A percentile compares a stretch with the other conserved stretches of the same genome.
phyloP scores from a whole-genome alignment of 2,888 invertebrate species.

The Netelia virgata region DNA sequence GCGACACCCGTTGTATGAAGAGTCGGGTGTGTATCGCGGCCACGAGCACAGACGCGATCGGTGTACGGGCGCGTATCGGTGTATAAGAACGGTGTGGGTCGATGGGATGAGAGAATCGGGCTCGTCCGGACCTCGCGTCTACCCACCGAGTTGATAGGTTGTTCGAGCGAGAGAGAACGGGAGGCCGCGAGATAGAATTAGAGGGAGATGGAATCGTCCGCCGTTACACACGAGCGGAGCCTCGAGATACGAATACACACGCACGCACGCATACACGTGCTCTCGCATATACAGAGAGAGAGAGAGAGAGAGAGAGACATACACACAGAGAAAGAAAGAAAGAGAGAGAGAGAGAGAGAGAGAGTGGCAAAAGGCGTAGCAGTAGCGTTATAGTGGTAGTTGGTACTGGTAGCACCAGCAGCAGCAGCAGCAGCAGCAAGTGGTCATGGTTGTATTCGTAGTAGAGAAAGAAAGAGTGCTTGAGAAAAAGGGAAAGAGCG shows the following conservation, averaged over 20 bases:
- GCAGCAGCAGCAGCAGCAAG: conserved; percentile 51
- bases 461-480: conserved; percentile 60
- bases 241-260: conserved; percentile 43
- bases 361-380: conserved; percentile 64
- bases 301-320: conserved; percentile 62
- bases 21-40: conserved; percentile 78
- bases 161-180: conserved; percentile 80
- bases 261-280: conserved; percentile 16
- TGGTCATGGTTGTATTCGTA: conserved; percentile 57
- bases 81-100: conserved; percentile 83
- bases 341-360: conserved; percentile 47
- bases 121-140: conserved; percentile 82
- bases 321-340: conserved; percentile 31
- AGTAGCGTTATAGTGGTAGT: conserved; percentile 56
- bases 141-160: conserved; percentile 84
- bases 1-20: conserved; percentile 79
- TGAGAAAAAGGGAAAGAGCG: conserved; percentile 62
- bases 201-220: conserved; percentile 77
- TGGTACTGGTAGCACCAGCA: conserved; percentile 56
- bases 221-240: conserved; percentile 72
- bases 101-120: conserved; percentile 84
- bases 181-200: conserved; percentile 82
- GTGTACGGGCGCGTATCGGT: conserved; percentile 79
- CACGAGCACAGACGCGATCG: conserved; percentile 80
- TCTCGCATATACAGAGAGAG: conserved; percentile 36